Evolutionary conservation across 2,113 vertebrate species (phyloP).

Genomic region (Hystrix cristata): DNA sequence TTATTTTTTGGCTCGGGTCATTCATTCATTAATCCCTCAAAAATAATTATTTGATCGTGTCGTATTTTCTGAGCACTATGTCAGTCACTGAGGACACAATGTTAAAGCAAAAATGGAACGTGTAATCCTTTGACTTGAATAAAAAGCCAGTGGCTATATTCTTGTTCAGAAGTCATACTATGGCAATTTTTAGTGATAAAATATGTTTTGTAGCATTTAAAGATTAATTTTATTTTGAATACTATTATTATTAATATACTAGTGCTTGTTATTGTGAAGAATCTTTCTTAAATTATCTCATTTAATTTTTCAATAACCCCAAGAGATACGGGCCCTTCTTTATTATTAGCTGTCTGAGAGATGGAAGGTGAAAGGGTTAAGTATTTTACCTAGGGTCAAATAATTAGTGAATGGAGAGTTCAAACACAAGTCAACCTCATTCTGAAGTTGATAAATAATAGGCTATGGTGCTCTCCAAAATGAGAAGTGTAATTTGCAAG

Average conservation of each 20-base stretch:
- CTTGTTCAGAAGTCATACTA: background rate
- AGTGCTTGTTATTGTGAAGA: background rate
- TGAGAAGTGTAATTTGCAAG: background rate
- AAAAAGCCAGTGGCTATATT: slow-evolving; percentile 19
- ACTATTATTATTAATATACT: background rate
- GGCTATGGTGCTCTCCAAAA: background rate
- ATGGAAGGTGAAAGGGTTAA: background rate
- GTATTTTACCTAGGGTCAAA: background rate
- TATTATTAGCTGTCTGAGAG: background rate
- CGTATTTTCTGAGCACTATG: background rate
- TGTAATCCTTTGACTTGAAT: background rate
- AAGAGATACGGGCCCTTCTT: background rate
- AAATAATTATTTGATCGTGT: background rate
- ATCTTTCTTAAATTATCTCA: slow-evolving; percentile 19
- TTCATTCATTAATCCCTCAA: background rate
- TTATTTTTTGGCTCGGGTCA: background rate
- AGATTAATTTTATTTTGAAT: background rate
- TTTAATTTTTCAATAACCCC: background rate
- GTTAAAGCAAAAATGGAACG: background rate
- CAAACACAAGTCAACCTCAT: background rate
- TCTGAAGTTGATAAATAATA: background rate
- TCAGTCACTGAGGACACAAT: background rate
- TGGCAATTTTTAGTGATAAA: slow-evolving; percentile 1
- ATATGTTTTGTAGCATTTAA: background rate
- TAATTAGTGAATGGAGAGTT: background rate